Evolutionary conservation across 2,888 invertebrate species (phyloP), one percentile per base, ranked within the genome.

Genomic region (Andrena haemorrhoa): DNA sequence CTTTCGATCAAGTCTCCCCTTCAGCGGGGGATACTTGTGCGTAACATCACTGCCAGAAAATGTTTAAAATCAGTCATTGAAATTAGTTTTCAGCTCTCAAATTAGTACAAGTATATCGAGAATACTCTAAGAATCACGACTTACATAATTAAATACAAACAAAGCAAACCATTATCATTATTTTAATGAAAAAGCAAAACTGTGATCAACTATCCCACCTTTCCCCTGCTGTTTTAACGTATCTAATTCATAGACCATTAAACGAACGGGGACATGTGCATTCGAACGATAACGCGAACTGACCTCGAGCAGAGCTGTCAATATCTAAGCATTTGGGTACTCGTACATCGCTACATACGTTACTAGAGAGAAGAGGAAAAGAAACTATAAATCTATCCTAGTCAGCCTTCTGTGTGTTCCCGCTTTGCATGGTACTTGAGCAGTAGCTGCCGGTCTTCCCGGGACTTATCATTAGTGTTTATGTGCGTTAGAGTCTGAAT

Each of bases 341-440:
- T 41, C 75, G 68, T 69, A 66, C 65, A 74, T 78, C 77, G 41
- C 41, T 61, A 35, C 16, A 41, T 58, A 60, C 47, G 23, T 60
- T 72, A 76, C 61, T 75, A 72, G 65, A 72, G 58, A 51, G 65
- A 61, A 79, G 49, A 76, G 51, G 47, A 79, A 79, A 75, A 78
- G 70, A 76, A 74, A 71, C 66, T 78, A 86, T 88, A 90, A 90
- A 89, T 92, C 91, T 90, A 93, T 92, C 90, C 94, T 94, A 94
- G 90, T 94, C 94, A 94, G 94, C 93, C 94, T 94, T 94, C 92
- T 92, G 92, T 92, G 88, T 92, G 92, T 93, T 92, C 92, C 91
- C 92, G 93, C 91, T 92, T 92, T 89, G 92, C 92, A 90, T 92
- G 92, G 91, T 93, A 93, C 90, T 92, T 93, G 91, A 93, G 92